Evolutionary conservation across 2,797 vertebrate species (phyloP).

Genomic region (Tokudaia muenninki): DNA sequence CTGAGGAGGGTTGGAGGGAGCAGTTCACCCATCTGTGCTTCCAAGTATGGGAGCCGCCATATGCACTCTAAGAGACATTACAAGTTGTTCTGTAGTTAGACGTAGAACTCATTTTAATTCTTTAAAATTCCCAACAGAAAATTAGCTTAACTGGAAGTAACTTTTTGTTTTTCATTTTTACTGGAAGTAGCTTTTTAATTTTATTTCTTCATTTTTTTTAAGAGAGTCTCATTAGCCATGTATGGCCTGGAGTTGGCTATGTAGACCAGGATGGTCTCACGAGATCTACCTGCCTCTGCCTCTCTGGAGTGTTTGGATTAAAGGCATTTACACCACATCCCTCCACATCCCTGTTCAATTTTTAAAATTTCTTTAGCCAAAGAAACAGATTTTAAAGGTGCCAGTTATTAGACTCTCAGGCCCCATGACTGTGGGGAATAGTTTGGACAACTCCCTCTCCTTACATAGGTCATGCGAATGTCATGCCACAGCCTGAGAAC

Average conservation of each 20-base stretch:
- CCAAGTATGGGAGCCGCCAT: not conserved
- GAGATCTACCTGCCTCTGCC: not conserved
- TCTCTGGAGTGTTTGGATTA: not conserved
- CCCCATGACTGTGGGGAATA: not conserved
- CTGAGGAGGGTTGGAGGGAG: not conserved
- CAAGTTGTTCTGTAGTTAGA: slow-evolving; percentile 15
- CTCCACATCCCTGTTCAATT: not conserved
- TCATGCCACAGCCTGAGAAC: not conserved
- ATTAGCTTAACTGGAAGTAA: slow-evolving; percentile 7
- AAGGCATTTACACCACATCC: not conserved
- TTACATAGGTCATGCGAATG: not conserved
- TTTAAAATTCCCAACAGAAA: slow-evolving; percentile 39
- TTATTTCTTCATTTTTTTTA: not conserved
- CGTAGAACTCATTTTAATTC: slow-evolving; percentile 51
- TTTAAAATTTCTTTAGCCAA: slow-evolving; percentile 48
- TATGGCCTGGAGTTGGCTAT: not conserved
- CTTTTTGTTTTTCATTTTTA: not conserved
- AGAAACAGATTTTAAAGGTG: not conserved
- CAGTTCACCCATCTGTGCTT: not conserved
- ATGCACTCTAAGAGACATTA: not conserved
- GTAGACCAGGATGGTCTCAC: not conserved
- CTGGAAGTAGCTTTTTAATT: not conserved
- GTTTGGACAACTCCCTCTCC: not conserved
- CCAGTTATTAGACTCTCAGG: slow-evolving; percentile 1
- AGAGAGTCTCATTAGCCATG: not conserved